Base-by-base conservation (phyloP, 2,113 vertebrate species). In the Oryzias melastigma region DNA sequence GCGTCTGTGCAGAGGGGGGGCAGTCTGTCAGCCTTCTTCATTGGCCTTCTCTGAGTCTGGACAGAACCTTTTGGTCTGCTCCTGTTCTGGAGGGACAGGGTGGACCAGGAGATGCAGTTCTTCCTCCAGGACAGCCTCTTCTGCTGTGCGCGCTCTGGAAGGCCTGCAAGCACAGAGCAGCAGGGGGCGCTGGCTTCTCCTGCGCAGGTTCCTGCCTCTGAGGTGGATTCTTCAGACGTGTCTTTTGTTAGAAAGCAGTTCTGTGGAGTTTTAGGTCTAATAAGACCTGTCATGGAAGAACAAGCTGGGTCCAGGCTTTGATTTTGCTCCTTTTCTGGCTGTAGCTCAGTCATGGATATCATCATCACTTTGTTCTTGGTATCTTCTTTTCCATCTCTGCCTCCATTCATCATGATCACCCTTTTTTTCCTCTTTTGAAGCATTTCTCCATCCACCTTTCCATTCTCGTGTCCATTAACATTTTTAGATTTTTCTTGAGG, bases 101-200 rank as follows among this genome's bases (percentile, higher is more conserved):
- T 88, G 71, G 88, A 85, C 96, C 96, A 98, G 6, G 93, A 69
- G 71, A 84, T 85, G 78, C 88, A 94, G 8, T 87, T 88, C 25
- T 84, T 92, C 86, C 95, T 92, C 96, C 96, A 98, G 0, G 75
- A 65, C 78, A 92, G 73, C 70, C 93, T 92, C 77, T 91, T 98
- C 49, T 90, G 84, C 80, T 96, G 93, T 43, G 91, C 60, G 68
- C 64, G 63, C 47, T 89, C 87, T 14, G 81, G 69, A 75, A 94
- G 68, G 53, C 53, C 64, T 7, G 57, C 7, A 0, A 62, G 52
- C n/a, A 47, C 7, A 47, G 46, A 27, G 18, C 18, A 50, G 8
- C 24, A 55, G 12, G 25, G 29, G 16, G 51, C 5, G 19, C 41
- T 10, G 13, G 45, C 14, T 7, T 27, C 19, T 0, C 5, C 25